phyloP scores from a whole-genome alignment of 1,140 invertebrate genomes.

The Macrotrachela quadricornifera region DNA sequence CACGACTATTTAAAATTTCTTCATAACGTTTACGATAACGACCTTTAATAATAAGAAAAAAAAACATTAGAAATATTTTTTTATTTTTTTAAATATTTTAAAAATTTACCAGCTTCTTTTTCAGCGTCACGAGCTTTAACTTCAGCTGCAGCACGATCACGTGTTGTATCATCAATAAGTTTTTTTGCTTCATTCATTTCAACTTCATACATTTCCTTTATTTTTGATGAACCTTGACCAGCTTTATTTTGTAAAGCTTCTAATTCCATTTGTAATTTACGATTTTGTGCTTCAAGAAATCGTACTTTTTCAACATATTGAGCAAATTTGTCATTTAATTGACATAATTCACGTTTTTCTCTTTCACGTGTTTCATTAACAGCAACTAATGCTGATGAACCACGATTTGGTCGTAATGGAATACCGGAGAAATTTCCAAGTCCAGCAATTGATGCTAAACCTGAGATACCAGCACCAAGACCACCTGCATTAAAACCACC shows the following conservation, averaged over 20 bases:
- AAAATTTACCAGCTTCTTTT: not conserved
- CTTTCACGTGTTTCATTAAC: constrained; percentile 7
- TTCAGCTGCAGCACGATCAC: constrained; percentile 20
- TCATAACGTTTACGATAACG: constrained; percentile 12
- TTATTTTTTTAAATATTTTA: not conserved
- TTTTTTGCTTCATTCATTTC: constrained; percentile 25
- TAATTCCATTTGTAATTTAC: constrained; percentile 31
- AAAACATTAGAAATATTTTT: too few relatives aligned
- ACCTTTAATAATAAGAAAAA: not conserved
- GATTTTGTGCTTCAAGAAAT: constrained; percentile 35
- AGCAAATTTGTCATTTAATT: constrained; percentile 34
- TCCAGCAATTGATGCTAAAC: not conserved
- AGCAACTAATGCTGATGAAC: constrained; percentile 3
- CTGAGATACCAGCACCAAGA: not conserved
- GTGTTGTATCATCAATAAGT: constrained; percentile 21
- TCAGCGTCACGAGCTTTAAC: constrained; percentile 15
- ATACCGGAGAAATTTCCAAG: not conserved
- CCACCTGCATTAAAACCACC: not conserved
- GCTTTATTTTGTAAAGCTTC: constrained; percentile 29
- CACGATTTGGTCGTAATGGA: constrained; percentile 4
- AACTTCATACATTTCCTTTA: constrained; percentile 33
- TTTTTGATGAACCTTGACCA: constrained; percentile 29
- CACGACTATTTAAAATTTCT: constrained; percentile 27
- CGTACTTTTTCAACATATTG: constrained; percentile 35
- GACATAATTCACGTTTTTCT: constrained; percentile 34